Evolutionary conservation across 2,888 invertebrate genomes (phyloP), one percentile per base, ranked within the genome.

Genomic region (Dastarcus helophoroides): DNA sequence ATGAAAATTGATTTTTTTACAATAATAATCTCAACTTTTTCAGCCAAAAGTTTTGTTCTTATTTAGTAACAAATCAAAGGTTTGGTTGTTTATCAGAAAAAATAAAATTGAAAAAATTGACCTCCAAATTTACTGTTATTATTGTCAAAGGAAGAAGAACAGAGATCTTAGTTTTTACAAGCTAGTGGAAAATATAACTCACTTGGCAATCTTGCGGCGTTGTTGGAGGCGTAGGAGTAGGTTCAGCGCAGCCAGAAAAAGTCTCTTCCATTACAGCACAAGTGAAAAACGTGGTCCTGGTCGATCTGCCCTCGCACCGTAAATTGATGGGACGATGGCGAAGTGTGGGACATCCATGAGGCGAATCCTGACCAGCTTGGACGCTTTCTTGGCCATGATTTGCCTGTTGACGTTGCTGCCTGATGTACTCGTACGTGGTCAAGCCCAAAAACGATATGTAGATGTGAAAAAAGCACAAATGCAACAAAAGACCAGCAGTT

Each of bases 351-450:
- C 29, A 23, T 14, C 17, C 9, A 12, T 31, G 26, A 10, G 16
- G 14, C 6, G 17, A 23, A 5, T 41, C 36, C 46, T 33, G 31
- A 13, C 34, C 16, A 2, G 14, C 14, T 7, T 17, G 23, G 10
- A 21, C 22, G 3, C 32, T 22, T 19, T 31, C 32, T 4, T 31
- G 11, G 3, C 14, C 3, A 10, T 23, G 7, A 6, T n/a, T n/a
- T 19, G 48, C 43, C 33, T 51, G 55, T 45, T 67, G 67, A 2
- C 70, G 63, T 40, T 63, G 60, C 37, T 61, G 60, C 2, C 74
- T 63, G 31, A 90, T 83, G 60, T 89, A 90, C 54, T 90, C 90
- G 63, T 89, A 91, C 0, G 90, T 91, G 11, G 90, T 88, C 24
- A 89, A 66, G 2, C 88, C 89, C 47, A 86, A 63, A 44, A 79